Percentiles rank a stretch among this genome's conserved stretches.
Evolutionary conservation across 2,797 vertebrate species (phyloP).

Genomic region (Emys orbicularis): DNA sequence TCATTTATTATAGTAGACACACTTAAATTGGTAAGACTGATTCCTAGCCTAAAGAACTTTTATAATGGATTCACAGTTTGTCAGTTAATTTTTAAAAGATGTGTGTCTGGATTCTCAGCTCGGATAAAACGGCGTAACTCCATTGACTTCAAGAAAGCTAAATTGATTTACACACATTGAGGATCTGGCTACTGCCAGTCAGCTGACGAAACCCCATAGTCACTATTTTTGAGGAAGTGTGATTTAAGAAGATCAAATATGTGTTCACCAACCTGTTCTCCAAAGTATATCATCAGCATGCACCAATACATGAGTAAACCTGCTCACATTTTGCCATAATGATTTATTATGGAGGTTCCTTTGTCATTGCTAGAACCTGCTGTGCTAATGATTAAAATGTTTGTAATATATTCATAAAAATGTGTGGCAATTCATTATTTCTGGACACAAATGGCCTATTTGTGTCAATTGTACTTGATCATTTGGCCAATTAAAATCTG

Average conservation of each 20-base stretch:
- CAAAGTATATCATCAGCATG: background rate
- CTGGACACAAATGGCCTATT: background rate
- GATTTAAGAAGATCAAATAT: background rate
- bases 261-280: background rate
- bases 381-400: slow-evolving; percentile 31
- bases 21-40: background rate
- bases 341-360: background rate
- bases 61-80: background rate
- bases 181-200: background rate
- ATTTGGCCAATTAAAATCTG: background rate
- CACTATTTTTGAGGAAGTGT: background rate
- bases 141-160: background rate
- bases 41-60: background rate
- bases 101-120: background rate
- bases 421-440: background rate
- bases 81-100: background rate
- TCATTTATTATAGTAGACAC: background rate
- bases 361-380: background rate
- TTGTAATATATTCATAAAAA: background rate
- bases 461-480: background rate
- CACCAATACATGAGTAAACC: background rate
- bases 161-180: background rate
- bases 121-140: background rate
- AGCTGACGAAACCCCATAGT: background rate
- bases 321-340: background rate